Percentiles rank a stretch among this genome's conserved stretches.
Conservation (phyloP, 2,888 invertebrate species). For the Taenaris catops region DNA sequence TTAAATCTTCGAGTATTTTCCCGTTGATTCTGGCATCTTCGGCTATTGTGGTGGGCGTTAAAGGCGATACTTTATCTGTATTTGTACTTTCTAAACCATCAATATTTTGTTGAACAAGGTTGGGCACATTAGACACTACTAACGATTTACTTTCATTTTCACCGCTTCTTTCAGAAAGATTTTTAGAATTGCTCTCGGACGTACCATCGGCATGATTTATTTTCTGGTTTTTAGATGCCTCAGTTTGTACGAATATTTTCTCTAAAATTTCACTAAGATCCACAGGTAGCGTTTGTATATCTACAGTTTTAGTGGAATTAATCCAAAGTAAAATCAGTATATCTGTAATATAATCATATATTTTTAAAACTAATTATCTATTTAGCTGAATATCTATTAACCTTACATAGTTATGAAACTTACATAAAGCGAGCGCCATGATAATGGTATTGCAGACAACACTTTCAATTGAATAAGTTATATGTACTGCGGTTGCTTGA, state of each 20-base stretch:
- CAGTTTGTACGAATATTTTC: conserved; percentile 8
- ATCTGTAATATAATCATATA: conserved; percentile 14
- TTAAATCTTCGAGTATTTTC: too few species aligned
- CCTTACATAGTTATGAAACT: neutral
- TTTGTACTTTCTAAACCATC: neutral
- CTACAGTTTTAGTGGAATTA: neutral
- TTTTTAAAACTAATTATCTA: too few species aligned
- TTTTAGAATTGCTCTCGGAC: too few species aligned
- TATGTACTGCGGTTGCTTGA: neutral
- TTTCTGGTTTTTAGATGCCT: conserved; percentile 5
- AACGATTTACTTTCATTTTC: too few species aligned
- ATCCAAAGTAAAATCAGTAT: conserved; percentile 1
- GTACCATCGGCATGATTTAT: neutral
- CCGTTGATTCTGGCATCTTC: too few species aligned
- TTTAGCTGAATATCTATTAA: too few species aligned
- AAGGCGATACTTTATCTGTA: conserved; percentile 2
- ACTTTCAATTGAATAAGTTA: neutral
- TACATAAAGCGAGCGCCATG: conserved; percentile 8
- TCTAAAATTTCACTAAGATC: conserved; percentile 10
- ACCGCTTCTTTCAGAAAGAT: too few species aligned
- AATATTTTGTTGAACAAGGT: neutral
- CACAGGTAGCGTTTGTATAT: neutral
- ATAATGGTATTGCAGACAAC: neutral
- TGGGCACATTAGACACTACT: too few species aligned
- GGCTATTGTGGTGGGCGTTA: too few species aligned